phyloP scores from a whole-genome alignment of 2,888 invertebrate genomes.

The Pachymerium ferrugineum region DNA sequence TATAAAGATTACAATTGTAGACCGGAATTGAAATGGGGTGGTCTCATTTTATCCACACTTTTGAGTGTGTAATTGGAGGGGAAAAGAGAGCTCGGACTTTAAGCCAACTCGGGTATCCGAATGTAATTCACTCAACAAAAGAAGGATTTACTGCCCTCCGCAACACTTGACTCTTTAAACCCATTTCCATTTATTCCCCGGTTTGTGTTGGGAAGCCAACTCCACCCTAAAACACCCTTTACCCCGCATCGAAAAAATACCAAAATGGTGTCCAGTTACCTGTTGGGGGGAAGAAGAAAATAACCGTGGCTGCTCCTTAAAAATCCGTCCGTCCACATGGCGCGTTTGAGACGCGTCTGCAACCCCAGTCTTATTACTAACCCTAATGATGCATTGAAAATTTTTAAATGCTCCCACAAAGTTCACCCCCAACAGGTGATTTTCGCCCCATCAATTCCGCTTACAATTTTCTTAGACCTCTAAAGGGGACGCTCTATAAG shows the following conservation, averaged over 20 bases:
- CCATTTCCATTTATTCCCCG: slow-evolving; percentile 18
- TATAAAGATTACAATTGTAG: no score
- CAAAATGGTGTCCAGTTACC: not conserved
- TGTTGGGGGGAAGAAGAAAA: no score
- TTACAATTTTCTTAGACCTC: not conserved
- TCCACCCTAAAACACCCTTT: not conserved
- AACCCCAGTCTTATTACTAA: not conserved
- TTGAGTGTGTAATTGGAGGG: not conserved
- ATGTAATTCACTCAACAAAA: slow-evolving; percentile 1
- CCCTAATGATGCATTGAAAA: not conserved
- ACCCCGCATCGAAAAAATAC: not conserved
- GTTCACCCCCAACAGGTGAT: not conserved
- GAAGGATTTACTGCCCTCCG: slow-evolving; percentile 18
- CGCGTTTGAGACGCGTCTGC: not conserved
- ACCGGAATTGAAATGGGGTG: not conserved
- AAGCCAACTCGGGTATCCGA: slow-evolving; percentile 18
- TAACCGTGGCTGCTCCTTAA: not conserved
- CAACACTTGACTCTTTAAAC: slow-evolving; percentile 18
- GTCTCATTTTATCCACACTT: not conserved
- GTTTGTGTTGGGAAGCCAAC: not conserved
- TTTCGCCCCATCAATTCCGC: slow-evolving; percentile 3
- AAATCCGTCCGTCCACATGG: not conserved
- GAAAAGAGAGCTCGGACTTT: not conserved
- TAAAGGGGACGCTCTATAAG: not conserved
- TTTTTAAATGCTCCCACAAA: not conserved